Conservation (phyloP, 2,113 vertebrate species). For the Probosciger aterrimus region DNA sequence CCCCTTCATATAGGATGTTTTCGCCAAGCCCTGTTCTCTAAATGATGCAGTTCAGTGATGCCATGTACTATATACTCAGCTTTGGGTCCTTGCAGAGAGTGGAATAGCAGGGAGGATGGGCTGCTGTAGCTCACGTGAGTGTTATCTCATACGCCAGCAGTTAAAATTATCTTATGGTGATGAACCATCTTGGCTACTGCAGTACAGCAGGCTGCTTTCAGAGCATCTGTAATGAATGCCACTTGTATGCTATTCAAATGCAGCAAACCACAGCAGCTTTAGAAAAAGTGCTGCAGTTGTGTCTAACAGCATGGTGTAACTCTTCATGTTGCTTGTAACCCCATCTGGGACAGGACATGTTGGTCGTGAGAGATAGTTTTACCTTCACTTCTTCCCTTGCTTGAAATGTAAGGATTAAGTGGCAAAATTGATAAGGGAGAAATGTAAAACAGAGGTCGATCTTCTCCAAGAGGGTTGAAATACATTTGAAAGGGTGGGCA, state of each 20-base stretch:
- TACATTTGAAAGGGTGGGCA: not conserved
- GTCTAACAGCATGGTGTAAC: not conserved
- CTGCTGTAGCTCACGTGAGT: not conserved
- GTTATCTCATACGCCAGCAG: not conserved
- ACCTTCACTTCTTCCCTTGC: not conserved
- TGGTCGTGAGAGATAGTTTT: rapidly evolving
- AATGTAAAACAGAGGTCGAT: not conserved
- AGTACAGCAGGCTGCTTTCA: not conserved
- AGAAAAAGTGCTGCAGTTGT: not conserved
- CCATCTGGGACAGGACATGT: not conserved
- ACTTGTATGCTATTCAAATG: not conserved
- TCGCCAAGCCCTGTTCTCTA: not conserved
- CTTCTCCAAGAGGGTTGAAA: not conserved
- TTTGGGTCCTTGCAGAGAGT: not conserved
- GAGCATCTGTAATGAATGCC: not conserved
- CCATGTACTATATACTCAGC: too few relatives aligned
- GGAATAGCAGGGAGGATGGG: not conserved
- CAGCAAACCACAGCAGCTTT: not conserved
- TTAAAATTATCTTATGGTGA: not conserved
- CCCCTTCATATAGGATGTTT: not conserved
- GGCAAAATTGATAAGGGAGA: not conserved
- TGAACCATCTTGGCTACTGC: not conserved
- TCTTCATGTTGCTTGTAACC: not conserved
- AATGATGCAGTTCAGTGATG: not conserved
- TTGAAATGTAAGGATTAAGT: not conserved